Evolutionary conservation across 2,888 invertebrate genomes (phyloP).

Genomic region (Mycalesis mineus): DNA sequence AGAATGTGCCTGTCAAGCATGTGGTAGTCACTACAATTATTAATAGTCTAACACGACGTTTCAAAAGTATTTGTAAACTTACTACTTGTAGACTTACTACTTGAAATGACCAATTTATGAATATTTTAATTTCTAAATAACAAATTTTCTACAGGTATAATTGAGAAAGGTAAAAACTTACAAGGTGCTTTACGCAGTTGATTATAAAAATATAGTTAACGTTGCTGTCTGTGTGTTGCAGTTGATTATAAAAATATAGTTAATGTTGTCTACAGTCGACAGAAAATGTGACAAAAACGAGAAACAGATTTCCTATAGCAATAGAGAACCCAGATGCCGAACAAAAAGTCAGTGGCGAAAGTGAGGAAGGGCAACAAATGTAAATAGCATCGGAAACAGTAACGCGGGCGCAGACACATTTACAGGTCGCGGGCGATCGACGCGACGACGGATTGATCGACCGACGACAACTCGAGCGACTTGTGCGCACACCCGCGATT

Average conservation of each 20-base stretch:
- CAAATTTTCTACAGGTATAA: no score
- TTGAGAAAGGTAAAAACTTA: no score
- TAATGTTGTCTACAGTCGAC: slow-evolving; percentile 12
- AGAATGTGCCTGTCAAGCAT: no score
- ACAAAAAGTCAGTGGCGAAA: slow-evolving; percentile 36
- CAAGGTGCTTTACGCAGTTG: no score
- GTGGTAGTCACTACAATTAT: no score
- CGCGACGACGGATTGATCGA: slow-evolving; percentile 59
- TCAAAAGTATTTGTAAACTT: no score
- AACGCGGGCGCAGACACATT: slow-evolving; percentile 63
- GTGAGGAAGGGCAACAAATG: slow-evolving; percentile 55
- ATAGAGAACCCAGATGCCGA: slow-evolving; percentile 34
- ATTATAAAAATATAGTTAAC: no score
- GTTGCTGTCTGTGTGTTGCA: slow-evolving; percentile 7
- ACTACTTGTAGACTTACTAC: no score
- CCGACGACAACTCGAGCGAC: slow-evolving; percentile 45
- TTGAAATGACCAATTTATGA: no score
- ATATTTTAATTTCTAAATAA: not conserved
- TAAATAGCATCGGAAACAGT: slow-evolving; percentile 64
- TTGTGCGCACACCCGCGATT: slow-evolving; percentile 3
- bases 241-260: no score
- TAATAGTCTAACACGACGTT: no score
- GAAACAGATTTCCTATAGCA: slow-evolving; percentile 43
- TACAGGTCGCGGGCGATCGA: slow-evolving; percentile 42
- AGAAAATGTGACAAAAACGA: slow-evolving; percentile 33